phyloP scores from a whole-genome alignment of 2,888 invertebrate genomes.

The Danaus chrysippus region DNA sequence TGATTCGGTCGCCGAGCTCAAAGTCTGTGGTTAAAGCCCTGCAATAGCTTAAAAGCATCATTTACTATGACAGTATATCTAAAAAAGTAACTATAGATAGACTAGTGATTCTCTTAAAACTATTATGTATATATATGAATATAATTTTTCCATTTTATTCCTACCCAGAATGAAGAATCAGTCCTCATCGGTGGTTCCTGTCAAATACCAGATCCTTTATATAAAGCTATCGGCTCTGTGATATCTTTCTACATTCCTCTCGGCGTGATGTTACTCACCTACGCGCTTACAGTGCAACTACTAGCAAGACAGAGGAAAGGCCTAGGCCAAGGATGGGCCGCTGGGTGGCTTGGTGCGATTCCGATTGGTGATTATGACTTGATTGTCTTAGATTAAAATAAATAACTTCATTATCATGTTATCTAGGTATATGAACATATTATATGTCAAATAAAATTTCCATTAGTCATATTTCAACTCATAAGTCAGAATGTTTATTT shows the following conservation, averaged over 20 bases:
- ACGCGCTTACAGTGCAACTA: constrained; percentile 92
- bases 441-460: no score
- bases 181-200: constrained; percentile 90
- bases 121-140: no score
- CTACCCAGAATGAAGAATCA: constrained; percentile 87
- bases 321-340: constrained; percentile 83
- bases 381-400: constrained; percentile 4
- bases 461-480: no score
- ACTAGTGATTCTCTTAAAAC: no score
- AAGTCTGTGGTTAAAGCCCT: no score
- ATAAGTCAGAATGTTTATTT: no score
- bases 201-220: constrained; percentile 92
- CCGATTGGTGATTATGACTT: constrained; percentile 68
- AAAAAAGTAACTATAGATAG: no score
- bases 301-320: constrained; percentile 91
- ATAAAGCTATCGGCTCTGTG: constrained; percentile 95
- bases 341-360: constrained; percentile 85
- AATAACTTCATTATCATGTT: no score
- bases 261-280: constrained; percentile 96
- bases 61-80: no score
- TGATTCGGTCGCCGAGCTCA: no score
- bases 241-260: constrained; percentile 98
- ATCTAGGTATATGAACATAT: no score
- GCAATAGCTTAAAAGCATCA: no score
- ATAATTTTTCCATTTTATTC: constrained; percentile 19